A percentile compares a stretch with the other conserved stretches of the same genome.
These are phyloP conservation scores for Cabera pusaria DNA, from an alignment of 2,888 invertebrate species.

Conservation along the genomic window DNA sequence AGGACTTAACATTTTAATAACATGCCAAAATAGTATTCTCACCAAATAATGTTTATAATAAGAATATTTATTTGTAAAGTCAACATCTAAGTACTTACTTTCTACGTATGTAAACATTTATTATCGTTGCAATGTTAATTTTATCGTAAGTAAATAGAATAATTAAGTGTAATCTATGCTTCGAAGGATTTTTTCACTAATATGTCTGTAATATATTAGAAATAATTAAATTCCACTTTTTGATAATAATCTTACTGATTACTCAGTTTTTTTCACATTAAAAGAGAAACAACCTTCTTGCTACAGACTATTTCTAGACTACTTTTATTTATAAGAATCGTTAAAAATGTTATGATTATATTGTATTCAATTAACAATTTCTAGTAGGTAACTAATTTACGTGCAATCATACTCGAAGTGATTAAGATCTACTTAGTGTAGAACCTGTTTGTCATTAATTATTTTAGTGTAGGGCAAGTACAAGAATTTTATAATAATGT, in stretches of 20 bases:
- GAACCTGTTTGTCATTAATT: slow-evolving; percentile 4
- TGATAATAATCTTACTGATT: too few species aligned
- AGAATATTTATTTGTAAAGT: neutral
- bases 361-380: neutral
- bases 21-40: slow-evolving; percentile 11
- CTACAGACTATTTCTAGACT: too few species aligned
- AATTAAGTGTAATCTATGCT: slow-evolving; percentile 4
- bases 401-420: slow-evolving; percentile 2
- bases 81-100: neutral
- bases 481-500: too few species aligned
- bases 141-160: slow-evolving; percentile 2
- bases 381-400: neutral
- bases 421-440: slow-evolving; percentile 2
- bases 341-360: too few species aligned
- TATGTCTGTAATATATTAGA: too few species aligned
- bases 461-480: too few species aligned
- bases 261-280: too few species aligned
- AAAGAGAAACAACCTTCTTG: too few species aligned
- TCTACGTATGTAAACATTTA: neutral
- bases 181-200: too few species aligned
- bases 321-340: too few species aligned
- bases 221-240: too few species aligned
- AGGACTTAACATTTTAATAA: slow-evolving; percentile 1
- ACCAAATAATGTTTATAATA: slow-evolving; percentile 12
- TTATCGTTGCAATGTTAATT: slow-evolving; percentile 20